Evolutionary conservation across 2,888 invertebrate species (phyloP), one percentile per base, ranked within the genome.

Genomic region (Petrolisthes cinctipes): DNA sequence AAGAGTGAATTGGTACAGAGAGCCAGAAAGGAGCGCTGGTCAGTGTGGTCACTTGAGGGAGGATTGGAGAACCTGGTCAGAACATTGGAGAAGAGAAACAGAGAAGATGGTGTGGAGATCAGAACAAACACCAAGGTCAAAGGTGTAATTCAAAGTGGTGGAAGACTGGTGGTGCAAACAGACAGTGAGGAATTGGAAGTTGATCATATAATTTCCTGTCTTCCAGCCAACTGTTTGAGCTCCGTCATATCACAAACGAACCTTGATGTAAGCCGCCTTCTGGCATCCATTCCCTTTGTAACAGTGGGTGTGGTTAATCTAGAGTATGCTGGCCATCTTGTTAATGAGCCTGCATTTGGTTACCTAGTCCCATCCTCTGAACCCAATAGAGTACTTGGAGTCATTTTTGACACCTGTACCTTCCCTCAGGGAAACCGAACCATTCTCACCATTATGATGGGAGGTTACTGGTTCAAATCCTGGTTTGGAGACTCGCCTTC

Each of bases 361-460:
- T 61, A 61, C 61, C 61, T 61, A 11, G 61, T 61, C 96, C 97
- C 98, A 0, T 98, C 98, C 0, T 94, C 94, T 89, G 97, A 98
- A 92, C 95, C 96, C 82, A 93, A 96, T 4, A 96, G 86, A n/a
- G 95, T 97, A 91, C 93, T 97, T 20, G 97, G 97, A 11, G 95
- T 97, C 0, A 96, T 97, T 86, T 99, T 96, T 93, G 98, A 99
- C 92, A 97, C 97, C 3, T 97, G 97, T 92, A 95, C 96, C 91
- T 96, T 97, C 91, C 95, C 96, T 6, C 92, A 93, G 81, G 93
- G 92, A 3, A 92, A 92, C 82, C 91, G 91, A 86, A 96, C 96
- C 0, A 95, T 97, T 73, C 92, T 97, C 6, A 97, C 97, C 4
- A 97, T 97, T 0, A 98, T 99, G 98, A 95, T 98, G 94, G 98